Evolutionary conservation across 2,888 invertebrate genomes (phyloP), one percentile per base, ranked within the genome.

Genomic region (Synanthedon myopaeformis): DNA sequence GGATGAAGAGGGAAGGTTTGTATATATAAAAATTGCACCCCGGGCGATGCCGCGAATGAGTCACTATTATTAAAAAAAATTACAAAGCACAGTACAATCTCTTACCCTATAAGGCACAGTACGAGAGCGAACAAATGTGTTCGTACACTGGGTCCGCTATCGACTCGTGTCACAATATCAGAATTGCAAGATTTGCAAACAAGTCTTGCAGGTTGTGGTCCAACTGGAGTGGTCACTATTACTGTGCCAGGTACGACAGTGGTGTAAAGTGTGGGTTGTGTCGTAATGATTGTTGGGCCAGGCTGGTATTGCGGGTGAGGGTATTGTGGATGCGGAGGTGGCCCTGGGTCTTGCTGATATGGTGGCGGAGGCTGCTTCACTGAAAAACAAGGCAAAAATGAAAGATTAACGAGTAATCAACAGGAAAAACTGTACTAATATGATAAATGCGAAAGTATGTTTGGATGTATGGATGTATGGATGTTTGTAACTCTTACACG

Each of bases 121-220:
- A 89, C 42, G 4, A 88, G 58, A 1, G 90, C 90, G 14, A 89
- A 77, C 11, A 90, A 62, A 61, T 90, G 90, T 0, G 90, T 90
- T 54, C 82, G 84, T 0, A 88, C 85, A 0, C 86, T 88, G 11
- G 89, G 63, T 53, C 81, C 85, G 54, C 67, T 70, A 42, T 79
- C 72, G 1, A 89, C 64, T 53, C 76, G 79, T 1, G 89, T 89
- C 42, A 80, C 65, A 35, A 88, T 74, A 28, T 70, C 76, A 3
- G 79, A 76, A 3, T 75, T 72, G 56, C 90, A 90, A 3, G 80
- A 79, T 0, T 84, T 88, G 57, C 90, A 90, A 17, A 74, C 63
- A 1, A 83, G 58, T 17, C 72, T 65, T 19, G 77, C 59, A 0
- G 89, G 82, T 0, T 78, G 67, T 0, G 88, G 81, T 0, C 89